Evolutionary conservation across 2,113 vertebrate genomes (phyloP).

Genomic region (Todiramphus saurophagus): DNA sequence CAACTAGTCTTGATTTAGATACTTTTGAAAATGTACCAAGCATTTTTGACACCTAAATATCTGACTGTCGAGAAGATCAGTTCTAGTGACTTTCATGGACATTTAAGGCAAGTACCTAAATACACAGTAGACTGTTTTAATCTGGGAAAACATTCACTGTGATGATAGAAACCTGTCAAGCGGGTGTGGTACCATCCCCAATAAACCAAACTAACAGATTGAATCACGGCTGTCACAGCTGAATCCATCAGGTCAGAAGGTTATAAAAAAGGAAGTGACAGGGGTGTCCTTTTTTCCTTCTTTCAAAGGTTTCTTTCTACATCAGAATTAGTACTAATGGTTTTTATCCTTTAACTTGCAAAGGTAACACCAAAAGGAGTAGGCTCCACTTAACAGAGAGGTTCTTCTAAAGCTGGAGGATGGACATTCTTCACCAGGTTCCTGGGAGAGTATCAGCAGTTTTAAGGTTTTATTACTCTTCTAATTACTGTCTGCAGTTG

Average conservation of each 20-base stretch:
- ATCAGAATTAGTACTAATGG: rapidly evolving
- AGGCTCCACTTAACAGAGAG: rapidly evolving
- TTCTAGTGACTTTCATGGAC: neutral
- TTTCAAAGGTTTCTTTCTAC: rapidly evolving
- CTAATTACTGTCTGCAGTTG: neutral
- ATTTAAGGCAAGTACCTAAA: neutral
- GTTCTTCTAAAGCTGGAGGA: neutral
- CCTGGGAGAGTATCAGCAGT: neutral
- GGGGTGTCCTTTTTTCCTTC: too few species aligned
- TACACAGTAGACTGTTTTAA: neutral
- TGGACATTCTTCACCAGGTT: neutral
- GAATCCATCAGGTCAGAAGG: neutral
- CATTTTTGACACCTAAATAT: constrained; percentile 18
- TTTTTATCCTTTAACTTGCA: neutral
- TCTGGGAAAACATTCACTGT: neutral
- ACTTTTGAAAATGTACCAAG: neutral
- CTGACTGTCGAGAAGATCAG: neutral
- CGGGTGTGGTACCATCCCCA: neutral
- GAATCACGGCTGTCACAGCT: neutral
- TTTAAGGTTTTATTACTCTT: neutral
- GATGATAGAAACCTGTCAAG: neutral
- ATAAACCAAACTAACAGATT: neutral
- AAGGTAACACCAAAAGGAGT: neutral
- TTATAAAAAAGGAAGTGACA: neutral
- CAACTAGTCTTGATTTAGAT: constrained; percentile 19